These are phyloP conservation scores for Diprion similis DNA, from an alignment of 1,140 invertebrate genomes.

Conservation along the genomic window DNA sequence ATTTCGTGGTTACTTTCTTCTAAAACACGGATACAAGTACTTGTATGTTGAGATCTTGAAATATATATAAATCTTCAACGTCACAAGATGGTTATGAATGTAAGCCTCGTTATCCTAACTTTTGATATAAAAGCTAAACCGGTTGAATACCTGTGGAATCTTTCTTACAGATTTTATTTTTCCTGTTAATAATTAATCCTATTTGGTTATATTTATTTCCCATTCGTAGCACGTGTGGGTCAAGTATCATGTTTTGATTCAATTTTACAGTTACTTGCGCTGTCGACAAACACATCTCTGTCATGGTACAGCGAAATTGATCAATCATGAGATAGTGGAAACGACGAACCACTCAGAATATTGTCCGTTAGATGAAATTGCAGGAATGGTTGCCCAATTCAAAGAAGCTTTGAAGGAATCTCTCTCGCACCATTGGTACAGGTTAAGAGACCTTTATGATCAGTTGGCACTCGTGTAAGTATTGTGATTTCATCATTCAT, in stretches of 20 bases:
- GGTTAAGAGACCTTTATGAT: slow-evolving; percentile 4
- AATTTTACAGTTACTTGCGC: slow-evolving; percentile 14
- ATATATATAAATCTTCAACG: too few species aligned
- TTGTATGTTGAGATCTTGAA: too few species aligned
- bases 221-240: too few species aligned
- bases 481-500: slow-evolving; percentile 1
- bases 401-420: slow-evolving; percentile 10
- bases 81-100: too few species aligned
- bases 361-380: not conserved
- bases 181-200: too few species aligned
- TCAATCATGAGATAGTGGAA: not conserved
- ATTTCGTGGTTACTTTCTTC: too few species aligned
- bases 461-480: slow-evolving; percentile 12
- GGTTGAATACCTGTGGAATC: too few species aligned
- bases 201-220: too few species aligned
- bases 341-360: not conserved
- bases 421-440: slow-evolving; percentile 13
- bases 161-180: too few species aligned
- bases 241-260: not conserved
- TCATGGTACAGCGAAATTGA: slow-evolving; percentile 1
- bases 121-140: too few species aligned
- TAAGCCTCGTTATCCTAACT: too few species aligned
- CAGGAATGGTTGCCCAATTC: slow-evolving; percentile 1
- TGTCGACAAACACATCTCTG: not conserved
- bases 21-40: too few species aligned